Base-by-base conservation (phyloP, 2,888 invertebrate species). In the Lapara coniferarum region DNA sequence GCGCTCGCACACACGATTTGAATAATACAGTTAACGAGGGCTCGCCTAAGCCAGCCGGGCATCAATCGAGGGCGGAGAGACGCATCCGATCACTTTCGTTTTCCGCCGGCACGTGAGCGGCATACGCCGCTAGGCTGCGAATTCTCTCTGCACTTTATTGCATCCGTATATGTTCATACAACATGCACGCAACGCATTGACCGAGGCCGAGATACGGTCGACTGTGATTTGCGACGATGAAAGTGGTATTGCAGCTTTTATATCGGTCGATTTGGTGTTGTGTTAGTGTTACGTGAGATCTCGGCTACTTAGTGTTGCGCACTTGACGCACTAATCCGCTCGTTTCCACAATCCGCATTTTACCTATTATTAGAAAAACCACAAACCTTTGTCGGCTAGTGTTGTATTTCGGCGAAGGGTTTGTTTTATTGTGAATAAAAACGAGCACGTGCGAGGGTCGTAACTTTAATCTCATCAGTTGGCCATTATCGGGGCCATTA, bases 221-320 rank as follows among this genome's bases (percentile, higher is more conserved):
- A 85, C 89, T 85, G 88, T 92, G 93, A 92, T 93, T 93, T 93
- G 92, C 92, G 89, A 92, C 91, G 90, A 85, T 89, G 93, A 93
- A 93, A 93, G 93, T 93, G 93, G 93, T 91, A 91, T 88, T 90
- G 88, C 93, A 89, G 86, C 92, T 92, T 93, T 93, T 91, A 92
- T 91, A 91, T 92, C 80, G 92, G 91, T 89, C 92, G 88, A 89
- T 89, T 89, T 89, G 89, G 84, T 85, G 85, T 90, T 89, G 89
- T 85, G 90, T 88, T 87, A 85, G 87, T 88, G 84, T 91, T 91
- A 91, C 89, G 89, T 86, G 86, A 87, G 84, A 82, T 75, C 77
- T 75, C 77, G 73, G 76, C 74, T 77, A 78, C 74, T 76, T 76
- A 78, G 78, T 78, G 79, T 78, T 79, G 76, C 71, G 70, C 73